Percentiles rank a stretch among this genome's conserved stretches.
phyloP scores from a whole-genome alignment of 2,797 vertebrate genomes.

The Spinus olivaceus region DNA sequence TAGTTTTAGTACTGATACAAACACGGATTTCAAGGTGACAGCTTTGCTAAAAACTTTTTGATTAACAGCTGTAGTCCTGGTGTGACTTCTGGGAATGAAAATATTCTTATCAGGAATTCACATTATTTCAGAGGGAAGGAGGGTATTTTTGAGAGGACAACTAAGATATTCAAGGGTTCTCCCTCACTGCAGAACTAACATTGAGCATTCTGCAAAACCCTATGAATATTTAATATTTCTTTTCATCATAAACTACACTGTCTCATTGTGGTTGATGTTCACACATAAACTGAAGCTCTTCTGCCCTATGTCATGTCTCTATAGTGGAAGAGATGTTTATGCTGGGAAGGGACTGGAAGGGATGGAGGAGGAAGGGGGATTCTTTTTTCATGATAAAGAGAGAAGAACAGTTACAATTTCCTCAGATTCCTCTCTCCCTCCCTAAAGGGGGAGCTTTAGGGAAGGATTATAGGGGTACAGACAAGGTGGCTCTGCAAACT shows the following conservation, averaged over 20 bases:
- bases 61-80: neutral
- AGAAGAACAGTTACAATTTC: neutral
- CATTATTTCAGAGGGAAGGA: neutral
- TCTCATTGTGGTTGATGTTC: neutral
- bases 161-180: neutral
- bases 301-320: rapidly evolving
- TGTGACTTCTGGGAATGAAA: neutral
- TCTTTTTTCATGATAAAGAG: neutral
- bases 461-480: neutral
- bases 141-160: neutral
- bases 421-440: neutral
- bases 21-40: neutral
- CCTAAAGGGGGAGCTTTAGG: neutral
- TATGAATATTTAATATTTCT: neutral
- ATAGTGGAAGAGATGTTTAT: neutral
- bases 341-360: neutral
- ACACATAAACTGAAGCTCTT: neutral
- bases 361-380: neutral
- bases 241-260: neutral
- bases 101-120: neutral
- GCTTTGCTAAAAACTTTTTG: neutral
- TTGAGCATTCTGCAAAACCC: neutral
- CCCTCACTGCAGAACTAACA: neutral
- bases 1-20: neutral
- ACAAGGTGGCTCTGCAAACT: neutral